Percentiles rank a stretch among this genome's conserved stretches.
Evolutionary conservation across 2,113 vertebrate species (phyloP).

Genomic region (Nettapus auritus): DNA sequence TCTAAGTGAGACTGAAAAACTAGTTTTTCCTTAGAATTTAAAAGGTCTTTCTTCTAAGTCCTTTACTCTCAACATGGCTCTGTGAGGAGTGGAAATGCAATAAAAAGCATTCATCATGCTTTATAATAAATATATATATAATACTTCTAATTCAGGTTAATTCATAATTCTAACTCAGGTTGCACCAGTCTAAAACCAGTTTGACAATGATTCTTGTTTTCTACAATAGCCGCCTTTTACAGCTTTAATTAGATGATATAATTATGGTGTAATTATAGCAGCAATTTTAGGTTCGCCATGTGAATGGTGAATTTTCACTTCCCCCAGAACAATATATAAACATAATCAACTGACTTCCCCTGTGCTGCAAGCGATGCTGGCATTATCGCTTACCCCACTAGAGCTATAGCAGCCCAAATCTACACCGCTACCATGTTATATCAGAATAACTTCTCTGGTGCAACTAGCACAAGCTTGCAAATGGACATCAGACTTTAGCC

Average conservation of each 20-base stretch:
- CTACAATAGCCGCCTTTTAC: background rate
- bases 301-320: background rate
- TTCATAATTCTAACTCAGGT: background rate
- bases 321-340: background rate
- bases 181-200: background rate
- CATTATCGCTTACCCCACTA: background rate
- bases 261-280: background rate
- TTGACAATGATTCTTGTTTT: background rate
- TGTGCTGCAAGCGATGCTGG: background rate
- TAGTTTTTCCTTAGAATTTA: background rate
- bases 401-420: background rate
- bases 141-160: background rate
- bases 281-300: background rate
- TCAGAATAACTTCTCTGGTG: background rate
- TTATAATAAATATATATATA: no score
- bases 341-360: background rate
- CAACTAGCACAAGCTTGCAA: background rate
- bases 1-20: background rate
- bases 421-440: background rate
- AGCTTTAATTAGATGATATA: background rate
- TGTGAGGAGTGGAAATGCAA: background rate
- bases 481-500: background rate
- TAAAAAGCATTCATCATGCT: background rate
- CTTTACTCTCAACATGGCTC: background rate
- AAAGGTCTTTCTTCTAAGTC: background rate